These are phyloP conservation scores for Napeogenes sylphis DNA, from an alignment of 2,888 invertebrate species.

Conservation along the genomic window DNA sequence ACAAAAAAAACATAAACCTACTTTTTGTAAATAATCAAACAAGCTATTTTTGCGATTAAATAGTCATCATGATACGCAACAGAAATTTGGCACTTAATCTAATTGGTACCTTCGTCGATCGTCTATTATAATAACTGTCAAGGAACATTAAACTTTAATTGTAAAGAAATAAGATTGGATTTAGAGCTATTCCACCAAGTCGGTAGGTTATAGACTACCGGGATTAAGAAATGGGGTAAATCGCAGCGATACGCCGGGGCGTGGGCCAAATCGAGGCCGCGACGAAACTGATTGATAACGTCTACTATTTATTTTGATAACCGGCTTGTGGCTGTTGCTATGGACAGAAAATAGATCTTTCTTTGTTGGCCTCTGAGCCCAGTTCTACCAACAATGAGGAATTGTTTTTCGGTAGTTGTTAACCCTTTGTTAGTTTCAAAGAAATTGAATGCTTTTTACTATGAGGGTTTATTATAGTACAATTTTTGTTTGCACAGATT, in stretches of 20 bases:
- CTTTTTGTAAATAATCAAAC: slow-evolving; percentile 13
- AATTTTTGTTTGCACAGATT: slow-evolving; percentile 19
- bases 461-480: not conserved
- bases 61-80: slow-evolving; percentile 19
- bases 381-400: no score
- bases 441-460: not conserved
- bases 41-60: slow-evolving; percentile 18
- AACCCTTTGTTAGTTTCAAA: no score
- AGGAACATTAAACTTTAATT: slow-evolving; percentile 15
- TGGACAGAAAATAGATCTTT: slow-evolving; percentile 30
- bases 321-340: slow-evolving; percentile 53
- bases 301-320: slow-evolving; percentile 51
- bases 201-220: slow-evolving; percentile 40
- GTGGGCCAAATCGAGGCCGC: slow-evolving; percentile 68
- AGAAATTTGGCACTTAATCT: slow-evolving; percentile 26
- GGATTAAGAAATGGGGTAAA: slow-evolving; percentile 71
- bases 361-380: not conserved
- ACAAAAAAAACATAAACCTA: slow-evolving; percentile 15
- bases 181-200: slow-evolving; percentile 10
- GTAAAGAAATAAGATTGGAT: slow-evolving; percentile 1
- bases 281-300: slow-evolving; percentile 74
- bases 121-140: slow-evolving; percentile 10
- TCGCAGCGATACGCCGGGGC: slow-evolving; percentile 61
- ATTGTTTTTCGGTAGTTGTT: no score
- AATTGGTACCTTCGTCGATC: slow-evolving; percentile 15